These are phyloP conservation scores for Tolypeutes matacus DNA, from an alignment of 2,797 vertebrate genomes.

Conservation along the genomic window DNA sequence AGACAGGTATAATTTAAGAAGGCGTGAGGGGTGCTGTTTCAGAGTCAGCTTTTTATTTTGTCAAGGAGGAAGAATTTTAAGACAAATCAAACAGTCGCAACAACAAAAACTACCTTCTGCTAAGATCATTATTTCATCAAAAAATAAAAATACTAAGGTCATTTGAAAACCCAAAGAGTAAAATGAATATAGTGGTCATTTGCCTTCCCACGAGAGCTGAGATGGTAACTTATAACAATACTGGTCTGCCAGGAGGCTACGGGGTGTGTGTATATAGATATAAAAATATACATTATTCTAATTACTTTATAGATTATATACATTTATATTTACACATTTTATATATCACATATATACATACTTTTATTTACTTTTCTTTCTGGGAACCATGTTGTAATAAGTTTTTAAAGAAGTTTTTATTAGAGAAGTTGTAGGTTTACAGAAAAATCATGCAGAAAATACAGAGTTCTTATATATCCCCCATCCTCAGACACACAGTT, in stretches of 20 bases:
- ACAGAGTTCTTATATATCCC: no score
- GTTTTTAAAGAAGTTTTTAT: not conserved
- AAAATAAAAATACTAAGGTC: not conserved
- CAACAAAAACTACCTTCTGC: constrained; percentile 13
- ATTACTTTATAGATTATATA: no score
- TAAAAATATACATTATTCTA: no score
- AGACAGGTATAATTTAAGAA: not conserved
- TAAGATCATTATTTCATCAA: not conserved
- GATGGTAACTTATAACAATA: not conserved
- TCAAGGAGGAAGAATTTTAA: constrained; percentile 25
- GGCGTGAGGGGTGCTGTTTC: not conserved
- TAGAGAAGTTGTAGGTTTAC: no score
- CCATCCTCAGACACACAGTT: no score
- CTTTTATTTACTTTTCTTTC: not conserved
- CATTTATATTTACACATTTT: no score
- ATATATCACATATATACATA: not conserved
- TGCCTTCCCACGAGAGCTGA: not conserved
- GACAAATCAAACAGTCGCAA: not conserved
- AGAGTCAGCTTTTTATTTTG: not conserved
- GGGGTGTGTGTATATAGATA: not conserved
- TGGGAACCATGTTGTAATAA: not conserved
- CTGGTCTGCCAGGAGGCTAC: no score
- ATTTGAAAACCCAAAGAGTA: constrained; percentile 2
- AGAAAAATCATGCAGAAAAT: no score
- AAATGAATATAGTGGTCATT: not conserved